Evolutionary conservation across 2,888 invertebrate genomes (phyloP).

Genomic region (Heliconius sara): DNA sequence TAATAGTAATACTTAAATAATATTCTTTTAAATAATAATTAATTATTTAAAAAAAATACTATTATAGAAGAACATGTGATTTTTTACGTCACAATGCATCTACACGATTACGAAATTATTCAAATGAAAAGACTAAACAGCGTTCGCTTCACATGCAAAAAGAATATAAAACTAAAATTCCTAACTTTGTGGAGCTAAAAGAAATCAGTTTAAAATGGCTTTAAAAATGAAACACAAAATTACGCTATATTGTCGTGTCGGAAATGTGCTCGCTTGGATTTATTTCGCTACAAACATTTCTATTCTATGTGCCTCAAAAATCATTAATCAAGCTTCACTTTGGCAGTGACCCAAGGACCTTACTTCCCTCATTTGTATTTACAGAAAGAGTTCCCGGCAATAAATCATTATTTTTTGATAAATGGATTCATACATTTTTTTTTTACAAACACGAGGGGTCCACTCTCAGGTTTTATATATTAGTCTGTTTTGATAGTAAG

Average conservation of each 20-base stretch:
- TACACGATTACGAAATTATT: slow-evolving; percentile 5
- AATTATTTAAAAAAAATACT: not conserved
- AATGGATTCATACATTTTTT: slow-evolving; percentile 75
- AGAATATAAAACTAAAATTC: not conserved
- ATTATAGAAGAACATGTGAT: not conserved
- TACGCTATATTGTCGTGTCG: slow-evolving; percentile 40
- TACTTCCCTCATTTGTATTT: slow-evolving; percentile 81
- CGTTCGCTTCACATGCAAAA: slow-evolving; percentile 4
- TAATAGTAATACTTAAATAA: no score
- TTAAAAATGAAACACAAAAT: slow-evolving; percentile 41
- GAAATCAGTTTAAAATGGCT: slow-evolving; percentile 31
- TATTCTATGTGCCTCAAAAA: slow-evolving; percentile 71
- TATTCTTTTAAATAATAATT: no score
- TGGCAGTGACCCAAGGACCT: slow-evolving; percentile 81
- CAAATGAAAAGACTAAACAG: slow-evolving; percentile 9
- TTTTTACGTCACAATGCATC: not conserved
- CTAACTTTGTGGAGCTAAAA: slow-evolving; percentile 19
- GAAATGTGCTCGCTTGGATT: slow-evolving; percentile 42
- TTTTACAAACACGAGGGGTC: slow-evolving; percentile 64
- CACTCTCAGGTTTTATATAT: slow-evolving; percentile 41
- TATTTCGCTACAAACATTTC: slow-evolving; percentile 60
- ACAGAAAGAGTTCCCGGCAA: slow-evolving; percentile 78
- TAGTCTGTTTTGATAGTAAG: slow-evolving; percentile 21
- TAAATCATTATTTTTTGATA: slow-evolving; percentile 80
- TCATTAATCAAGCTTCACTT: slow-evolving; percentile 81